Conservation (phyloP, 2,113 vertebrate genomes). For the Myotis davidii region DNA sequence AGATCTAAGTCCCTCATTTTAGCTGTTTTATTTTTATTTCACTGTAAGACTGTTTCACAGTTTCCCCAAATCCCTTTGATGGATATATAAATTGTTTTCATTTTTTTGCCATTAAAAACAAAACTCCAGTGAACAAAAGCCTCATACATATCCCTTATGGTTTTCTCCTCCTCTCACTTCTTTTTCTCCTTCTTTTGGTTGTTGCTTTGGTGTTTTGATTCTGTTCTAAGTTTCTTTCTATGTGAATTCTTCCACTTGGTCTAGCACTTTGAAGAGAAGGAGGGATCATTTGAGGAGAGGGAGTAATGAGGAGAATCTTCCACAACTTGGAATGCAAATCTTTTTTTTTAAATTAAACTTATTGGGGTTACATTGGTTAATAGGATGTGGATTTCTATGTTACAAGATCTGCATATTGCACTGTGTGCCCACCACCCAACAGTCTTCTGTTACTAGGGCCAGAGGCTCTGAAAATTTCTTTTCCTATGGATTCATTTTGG, state of each 20-base stretch:
- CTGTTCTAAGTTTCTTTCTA: neutral
- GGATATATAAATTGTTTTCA: neutral
- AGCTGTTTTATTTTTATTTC: conserved; percentile 34
- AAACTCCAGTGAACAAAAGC: neutral
- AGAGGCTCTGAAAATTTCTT: conserved; percentile 18
- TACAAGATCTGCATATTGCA: too few species aligned
- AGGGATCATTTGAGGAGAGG: neutral
- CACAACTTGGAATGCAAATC: neutral
- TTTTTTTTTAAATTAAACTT: conserved; percentile 7
- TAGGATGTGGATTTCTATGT: too few species aligned
- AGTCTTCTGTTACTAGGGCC: neutral
- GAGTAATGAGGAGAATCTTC: neutral
- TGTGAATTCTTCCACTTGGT: conserved; percentile 27
- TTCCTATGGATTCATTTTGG: neutral
- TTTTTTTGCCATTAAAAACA: neutral
- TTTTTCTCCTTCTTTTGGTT: neutral
- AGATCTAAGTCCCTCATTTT: neutral
- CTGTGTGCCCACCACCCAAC: too few species aligned
- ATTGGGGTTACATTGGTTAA: too few species aligned
- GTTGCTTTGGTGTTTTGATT: neutral
- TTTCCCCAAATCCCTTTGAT: neutral
- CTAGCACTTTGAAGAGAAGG: neutral
- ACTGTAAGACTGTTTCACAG: neutral
- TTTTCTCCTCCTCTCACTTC: neutral
- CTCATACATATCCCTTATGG: neutral